Base-by-base conservation (phyloP, 2,113 vertebrate genomes). In the Bungarus multicinctus region DNA sequence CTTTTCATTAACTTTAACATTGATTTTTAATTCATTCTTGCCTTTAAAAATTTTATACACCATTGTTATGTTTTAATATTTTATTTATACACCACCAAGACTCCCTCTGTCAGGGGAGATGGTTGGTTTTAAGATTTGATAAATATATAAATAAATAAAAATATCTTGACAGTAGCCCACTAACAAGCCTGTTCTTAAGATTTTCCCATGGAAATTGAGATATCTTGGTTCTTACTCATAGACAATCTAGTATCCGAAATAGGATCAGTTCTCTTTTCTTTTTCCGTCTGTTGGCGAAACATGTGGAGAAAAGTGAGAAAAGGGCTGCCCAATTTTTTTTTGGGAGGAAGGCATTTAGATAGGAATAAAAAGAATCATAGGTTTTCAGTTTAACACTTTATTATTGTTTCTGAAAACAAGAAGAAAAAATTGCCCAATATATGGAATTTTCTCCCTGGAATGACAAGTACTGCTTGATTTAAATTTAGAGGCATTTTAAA, bases 401-500 rank as follows among this genome's bases (percentile, higher is more conserved):
- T 81, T 81, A 9, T 95, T 96, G 30, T 64, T 94, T 95, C 86
- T 95, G 81, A 88, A 95, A 93, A 96, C 93, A 96, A 95, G 96
- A 94, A 11, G 4, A 87, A 20, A 52, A 94, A 94, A 91, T 94
- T 96, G 95, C 88, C 91, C 93, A 92, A 91, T 52, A 50, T 93
- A 25, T 95, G 95, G 95, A 58, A 92, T 6, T 81, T 85, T 96
- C 87, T 9, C n/a, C 34, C 57, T 96, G 94, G 88, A 88, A 96
- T 90, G 74, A 69, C 34, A 69, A 34, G n/a, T 94, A 92, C 85
- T 92, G 64, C 57, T 58, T 25, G 94, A 89, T 94, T 95, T 96
- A 97, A 97, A 96, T 94, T 94, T 90, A 95, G 95, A 93, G 16
- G 95, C 95, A 95, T 93, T 95, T 90, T 95, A 94, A 94, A 90